Base-by-base conservation (phyloP, 37 sponge, comb jelly and placozoan species). In the Eunapius fragilis region DNA sequence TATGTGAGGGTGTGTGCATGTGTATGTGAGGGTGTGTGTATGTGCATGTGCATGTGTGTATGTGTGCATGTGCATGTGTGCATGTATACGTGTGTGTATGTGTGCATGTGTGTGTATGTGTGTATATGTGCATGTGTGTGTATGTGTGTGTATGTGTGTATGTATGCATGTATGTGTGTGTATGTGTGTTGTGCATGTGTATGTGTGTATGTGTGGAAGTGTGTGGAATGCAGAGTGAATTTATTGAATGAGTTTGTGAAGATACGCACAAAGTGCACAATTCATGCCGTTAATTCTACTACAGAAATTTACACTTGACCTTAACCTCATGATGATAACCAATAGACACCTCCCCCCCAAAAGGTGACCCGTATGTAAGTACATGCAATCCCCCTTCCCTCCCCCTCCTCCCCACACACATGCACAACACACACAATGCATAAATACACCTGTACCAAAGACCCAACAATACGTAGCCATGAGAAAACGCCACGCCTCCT, bases 41-140 rank as follows among this genome's bases (percentile, higher is more conserved):
- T 14, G 68, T 84, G 75, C 17, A 67, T 84, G 75, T 26, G 67
- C 75, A 68, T 50, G 76, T 26, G 83, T 82, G 83, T 72, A 48
- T 37, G 45, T 80, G 37, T 67, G 67, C 58, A 2, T 73, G 74
- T 73, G 74, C 74, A 73, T 71, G 71, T 71, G 71, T 28, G 71
- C 11, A 6, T 30, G 71, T 10, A 33, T 73, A 3, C 3, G 31
- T 73, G 31, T 26, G 74, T 73, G 31, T 30, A 26, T 73, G 74
- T 26, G 74, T 73, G 74, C 3, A 3, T 73, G 74, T n/a, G 27
- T 33, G 74, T n/a, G 74, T 26, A 30, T 31, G 28, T 80, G 80
- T 32, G 32, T 17, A 11, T 58, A 17, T 58, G 58, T 58, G 58
- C 14, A 58, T 58, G 58, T 17, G 22, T 58, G 58, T 58, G 58